Evolutionary conservation across 64 coral and sea anemone genomes (phyloP), one percentile per base, ranked within the genome.

Genomic region (Orbicella faveolata): DNA sequence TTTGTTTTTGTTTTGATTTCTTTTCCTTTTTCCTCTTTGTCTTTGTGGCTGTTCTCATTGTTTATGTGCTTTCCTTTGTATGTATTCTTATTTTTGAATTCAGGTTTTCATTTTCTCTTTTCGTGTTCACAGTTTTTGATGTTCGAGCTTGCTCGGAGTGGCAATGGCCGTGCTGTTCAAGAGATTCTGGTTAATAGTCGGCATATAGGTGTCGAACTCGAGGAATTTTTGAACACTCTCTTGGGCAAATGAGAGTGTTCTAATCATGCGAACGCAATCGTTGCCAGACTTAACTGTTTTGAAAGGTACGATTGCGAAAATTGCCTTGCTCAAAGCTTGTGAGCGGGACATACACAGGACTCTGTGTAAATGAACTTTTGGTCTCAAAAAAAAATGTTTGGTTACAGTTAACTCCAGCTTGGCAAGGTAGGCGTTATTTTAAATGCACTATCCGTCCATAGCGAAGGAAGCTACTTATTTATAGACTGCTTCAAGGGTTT

Each of bases 111-210:
- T 83, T 74, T 55, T 79, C 30, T 35, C 77, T 74, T 78, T 70
- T 59, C 64, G 87, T 65, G n/a, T 37, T 98, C 89, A 76, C 93
- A 98, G 96, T 98, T 92, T 87, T 84, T 98, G n/a, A 98, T 98
- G 96, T 98, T 98, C 54, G 96, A 94, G 79, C 83, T 98, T 63
- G 92, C 92, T 41, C 86, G 74, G 61, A 83, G 86, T 89, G 90
- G 90, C 65, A 83, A 87, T 74, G 48, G 61, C 79, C 41, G 87
- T 30, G 78, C 79, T 37, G 89, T 98, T 52, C 77, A 67, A 34
- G 89, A 79, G 76, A 98, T 94, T 68, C 61, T 94, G 77, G 59
- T 91, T 19, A 75, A 75, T 36, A 87, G 92, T 76, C 75, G 80
- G 37, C 57, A 92, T 61, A 68, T 94, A 21, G 96, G 89, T 78